Conservation (phyloP, 2,113 vertebrate genomes). For the Platysternon megacephalum region DNA sequence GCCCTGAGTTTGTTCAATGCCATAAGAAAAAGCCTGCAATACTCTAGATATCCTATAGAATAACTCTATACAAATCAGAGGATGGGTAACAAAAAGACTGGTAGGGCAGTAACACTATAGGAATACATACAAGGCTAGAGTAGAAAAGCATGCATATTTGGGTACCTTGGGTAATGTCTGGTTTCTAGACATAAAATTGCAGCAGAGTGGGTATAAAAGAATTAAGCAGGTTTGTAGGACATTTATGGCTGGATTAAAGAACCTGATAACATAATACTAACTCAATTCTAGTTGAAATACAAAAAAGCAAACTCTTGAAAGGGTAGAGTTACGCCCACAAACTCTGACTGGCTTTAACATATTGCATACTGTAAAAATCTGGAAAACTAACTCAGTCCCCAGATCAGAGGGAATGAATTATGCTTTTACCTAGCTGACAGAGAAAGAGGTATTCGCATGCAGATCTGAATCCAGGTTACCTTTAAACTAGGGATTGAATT, state of each 20-base stretch:
- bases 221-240: accelerated
- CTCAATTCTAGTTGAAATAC: background rate
- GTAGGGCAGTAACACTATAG: background rate
- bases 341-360: background rate
- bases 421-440: background rate
- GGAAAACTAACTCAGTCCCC: background rate
- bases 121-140: background rate
- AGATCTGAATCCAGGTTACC: background rate
- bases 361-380: background rate
- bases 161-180: background rate
- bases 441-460: background rate
- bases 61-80: background rate
- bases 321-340: background rate
- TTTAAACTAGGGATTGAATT: background rate
- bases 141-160: background rate
- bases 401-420: background rate
- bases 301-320: background rate
- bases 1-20: background rate
- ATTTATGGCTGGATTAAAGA: background rate
- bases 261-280: background rate
- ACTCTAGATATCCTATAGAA: background rate
- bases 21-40: background rate
- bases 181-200: background rate
- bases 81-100: background rate
- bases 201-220: background rate